Evolutionary conservation across 2,113 vertebrate species (phyloP).

Genomic region (Eonycteris spelaea): DNA sequence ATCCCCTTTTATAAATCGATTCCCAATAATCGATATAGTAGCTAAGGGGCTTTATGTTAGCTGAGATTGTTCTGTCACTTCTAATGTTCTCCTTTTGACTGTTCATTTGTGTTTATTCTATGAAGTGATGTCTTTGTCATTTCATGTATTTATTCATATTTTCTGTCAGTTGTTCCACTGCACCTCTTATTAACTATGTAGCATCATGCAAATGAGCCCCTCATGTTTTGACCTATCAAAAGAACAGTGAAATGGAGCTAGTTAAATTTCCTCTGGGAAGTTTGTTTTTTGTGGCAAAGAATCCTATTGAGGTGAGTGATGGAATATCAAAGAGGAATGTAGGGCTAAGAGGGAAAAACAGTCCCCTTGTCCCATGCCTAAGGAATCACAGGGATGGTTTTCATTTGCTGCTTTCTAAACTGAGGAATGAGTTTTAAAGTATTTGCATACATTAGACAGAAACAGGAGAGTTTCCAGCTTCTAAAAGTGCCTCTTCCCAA

Average conservation of each 20-base stretch:
- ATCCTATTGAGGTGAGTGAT: slow-evolving; percentile 50
- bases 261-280: slow-evolving; percentile 58
- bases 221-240: slow-evolving; percentile 47
- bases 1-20: neutral
- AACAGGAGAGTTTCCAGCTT: slow-evolving; percentile 49
- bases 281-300: slow-evolving; percentile 34
- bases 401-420: slow-evolving; percentile 55
- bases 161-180: neutral
- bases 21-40: slow-evolving; percentile 19
- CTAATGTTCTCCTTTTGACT: slow-evolving; percentile 32
- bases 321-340: slow-evolving; percentile 51
- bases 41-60: slow-evolving; percentile 35
- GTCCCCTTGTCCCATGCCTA: neutral
- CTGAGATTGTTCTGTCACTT: neutral
- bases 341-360: neutral
- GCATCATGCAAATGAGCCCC: neutral
- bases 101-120: slow-evolving; percentile 13
- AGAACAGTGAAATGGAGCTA: slow-evolving; percentile 10
- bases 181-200: slow-evolving; percentile 66
- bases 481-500: slow-evolving; percentile 25
- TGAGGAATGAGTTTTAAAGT: slow-evolving; percentile 51
- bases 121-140: neutral
- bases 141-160: slow-evolving; percentile 54
- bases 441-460: slow-evolving; percentile 74
- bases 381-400: slow-evolving; percentile 34